A percentile compares a stretch with the other conserved stretches of the same genome.
These are phyloP conservation scores for Lycaena phlaeas DNA, from an alignment of 2,888 invertebrate species.

Conservation along the genomic window DNA sequence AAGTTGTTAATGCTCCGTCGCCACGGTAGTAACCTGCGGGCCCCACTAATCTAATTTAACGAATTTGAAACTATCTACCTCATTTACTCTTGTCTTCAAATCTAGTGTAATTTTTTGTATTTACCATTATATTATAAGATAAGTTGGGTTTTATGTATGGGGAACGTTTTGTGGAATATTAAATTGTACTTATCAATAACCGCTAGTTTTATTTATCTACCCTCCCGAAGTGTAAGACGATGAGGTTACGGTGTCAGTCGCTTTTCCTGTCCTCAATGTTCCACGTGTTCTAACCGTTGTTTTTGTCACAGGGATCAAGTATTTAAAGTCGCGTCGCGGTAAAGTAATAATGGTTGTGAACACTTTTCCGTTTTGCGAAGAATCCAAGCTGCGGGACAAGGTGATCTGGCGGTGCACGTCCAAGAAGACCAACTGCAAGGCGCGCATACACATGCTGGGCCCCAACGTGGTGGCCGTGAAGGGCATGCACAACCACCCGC, in stretches of 20 bases:
- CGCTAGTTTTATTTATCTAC: conserved; percentile 56
- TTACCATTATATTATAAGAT: conserved; percentile 61
- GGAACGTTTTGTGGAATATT: conserved; percentile 71
- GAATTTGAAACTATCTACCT: conserved; percentile 46
- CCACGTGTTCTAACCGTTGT: conserved; percentile 30
- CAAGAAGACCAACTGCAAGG: conserved; percentile 69
- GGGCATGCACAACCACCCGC: conserved; percentile 68
- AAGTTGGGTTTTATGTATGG: conserved; percentile 62
- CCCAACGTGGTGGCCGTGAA: conserved; percentile 63
- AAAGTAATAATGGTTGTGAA: conserved; percentile 72
- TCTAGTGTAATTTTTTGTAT: conserved; percentile 66
- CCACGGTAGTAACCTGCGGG: conserved; percentile 37
- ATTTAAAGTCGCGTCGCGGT: conserved; percentile 65
- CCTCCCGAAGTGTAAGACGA: background rate
- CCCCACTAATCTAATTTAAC: conserved; percentile 25
- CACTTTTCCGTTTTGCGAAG: conserved; percentile 69
- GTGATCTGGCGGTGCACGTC: conserved; percentile 70
- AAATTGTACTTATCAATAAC: conserved; percentile 70
- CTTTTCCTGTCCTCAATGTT: conserved; percentile 12
- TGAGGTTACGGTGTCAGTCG: conserved; percentile 17
- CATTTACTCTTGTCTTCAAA: conserved; percentile 53
- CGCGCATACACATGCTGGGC: conserved; percentile 65
- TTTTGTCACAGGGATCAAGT: conserved; percentile 62
- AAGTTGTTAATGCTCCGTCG: conserved; percentile 32
- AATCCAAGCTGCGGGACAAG: conserved; percentile 64